Conservation (phyloP, 2,797 vertebrate genomes). For the Menidia menidia region DNA sequence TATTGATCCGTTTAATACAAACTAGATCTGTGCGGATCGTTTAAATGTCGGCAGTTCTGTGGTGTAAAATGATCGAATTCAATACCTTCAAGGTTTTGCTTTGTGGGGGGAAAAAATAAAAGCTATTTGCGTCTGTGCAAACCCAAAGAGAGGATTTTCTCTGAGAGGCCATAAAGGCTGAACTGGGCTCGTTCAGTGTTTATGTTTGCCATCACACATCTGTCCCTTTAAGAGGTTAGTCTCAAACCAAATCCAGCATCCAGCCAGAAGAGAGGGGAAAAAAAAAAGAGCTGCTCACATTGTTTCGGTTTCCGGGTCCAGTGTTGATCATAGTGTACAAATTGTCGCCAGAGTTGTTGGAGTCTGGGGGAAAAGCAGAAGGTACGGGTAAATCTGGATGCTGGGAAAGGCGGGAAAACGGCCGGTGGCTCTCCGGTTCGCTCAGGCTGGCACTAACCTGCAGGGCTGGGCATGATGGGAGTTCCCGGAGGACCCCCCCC, state of each 20-base stretch:
- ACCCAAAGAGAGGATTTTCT: slow-evolving; percentile 2
- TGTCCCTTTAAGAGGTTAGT: background rate
- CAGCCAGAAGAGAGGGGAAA: background rate
- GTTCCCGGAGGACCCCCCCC: slow-evolving; percentile 98
- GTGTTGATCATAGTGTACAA: slow-evolving; percentile 99
- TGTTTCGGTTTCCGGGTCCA: slow-evolving; percentile 96
- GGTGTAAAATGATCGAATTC: background rate
- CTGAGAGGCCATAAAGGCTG: background rate
- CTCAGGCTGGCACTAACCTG: slow-evolving; percentile 81
- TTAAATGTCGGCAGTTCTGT: background rate
- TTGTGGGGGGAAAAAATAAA: background rate
- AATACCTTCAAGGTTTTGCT: background rate
- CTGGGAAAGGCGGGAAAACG: background rate
- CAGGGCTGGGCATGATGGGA: slow-evolving; percentile 98
- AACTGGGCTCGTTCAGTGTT: no score
- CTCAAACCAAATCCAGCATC: no score
- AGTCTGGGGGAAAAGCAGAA: slow-evolving; percentile 83
- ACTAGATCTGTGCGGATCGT: background rate
- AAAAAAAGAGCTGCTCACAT: slow-evolving; percentile 81
- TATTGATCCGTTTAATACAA: slow-evolving; percentile 2
- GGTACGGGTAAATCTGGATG: background rate
- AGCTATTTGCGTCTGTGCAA: background rate
- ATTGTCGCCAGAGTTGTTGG: slow-evolving; percentile 99
- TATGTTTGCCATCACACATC: background rate
- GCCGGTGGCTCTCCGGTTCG: background rate